phyloP scores from a whole-genome alignment of 2,797 vertebrate species.

The Catharus ustulatus region DNA sequence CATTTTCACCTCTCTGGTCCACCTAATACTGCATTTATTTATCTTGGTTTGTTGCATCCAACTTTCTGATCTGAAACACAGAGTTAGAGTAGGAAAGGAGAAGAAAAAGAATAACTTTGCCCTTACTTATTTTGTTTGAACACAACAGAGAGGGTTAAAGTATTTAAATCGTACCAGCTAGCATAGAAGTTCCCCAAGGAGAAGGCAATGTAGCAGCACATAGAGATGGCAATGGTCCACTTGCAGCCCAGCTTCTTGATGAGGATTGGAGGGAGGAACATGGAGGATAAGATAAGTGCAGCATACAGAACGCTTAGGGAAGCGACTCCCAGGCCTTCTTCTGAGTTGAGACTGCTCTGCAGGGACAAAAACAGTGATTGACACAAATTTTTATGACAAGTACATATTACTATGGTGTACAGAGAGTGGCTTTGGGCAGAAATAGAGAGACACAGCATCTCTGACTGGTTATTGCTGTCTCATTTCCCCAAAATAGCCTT shows the following conservation, averaged over 20 bases:
- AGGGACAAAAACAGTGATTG: background rate
- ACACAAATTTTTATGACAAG: background rate
- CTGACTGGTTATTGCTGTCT: background rate
- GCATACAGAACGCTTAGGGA: slow-evolving; percentile 91
- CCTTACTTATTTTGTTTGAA: background rate
- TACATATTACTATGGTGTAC: background rate
- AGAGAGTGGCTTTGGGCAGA: background rate
- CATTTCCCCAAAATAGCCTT: background rate
- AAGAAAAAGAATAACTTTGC: background rate
- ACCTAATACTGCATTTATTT: background rate
- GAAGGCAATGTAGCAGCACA: slow-evolving; percentile 91
- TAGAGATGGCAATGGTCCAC: slow-evolving; percentile 88
- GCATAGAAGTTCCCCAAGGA: slow-evolving; percentile 91
- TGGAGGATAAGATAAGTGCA: slow-evolving; percentile 89
- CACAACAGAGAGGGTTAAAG: background rate
- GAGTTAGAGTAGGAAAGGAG: background rate
- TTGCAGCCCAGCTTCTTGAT: slow-evolving; percentile 94
- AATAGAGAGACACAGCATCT: background rate
- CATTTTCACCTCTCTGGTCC: background rate
- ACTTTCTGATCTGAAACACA: background rate
- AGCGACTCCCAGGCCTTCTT: slow-evolving; percentile 88
- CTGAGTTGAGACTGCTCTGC: slow-evolving; percentile 93
- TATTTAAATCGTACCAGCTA: slow-evolving; percentile 84
- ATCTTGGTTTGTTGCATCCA: background rate
- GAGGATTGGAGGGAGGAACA: slow-evolving; percentile 91